Base-by-base conservation (phyloP, 1,140 invertebrate genomes). In the Lepidotrigona ventralis region DNA sequence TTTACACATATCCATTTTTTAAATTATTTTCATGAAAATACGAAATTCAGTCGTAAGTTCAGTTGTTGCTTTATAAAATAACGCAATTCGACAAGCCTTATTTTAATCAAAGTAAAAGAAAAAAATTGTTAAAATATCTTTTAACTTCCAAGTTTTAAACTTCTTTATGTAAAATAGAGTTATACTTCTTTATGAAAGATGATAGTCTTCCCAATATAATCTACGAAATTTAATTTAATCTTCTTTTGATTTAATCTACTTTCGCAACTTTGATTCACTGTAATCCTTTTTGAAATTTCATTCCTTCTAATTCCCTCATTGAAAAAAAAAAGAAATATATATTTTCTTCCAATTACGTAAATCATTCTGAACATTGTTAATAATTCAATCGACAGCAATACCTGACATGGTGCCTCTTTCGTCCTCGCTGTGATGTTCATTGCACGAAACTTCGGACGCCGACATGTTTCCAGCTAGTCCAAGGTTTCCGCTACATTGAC, bases 401-500 rank as follows among this genome's bases (percentile, higher is more conserved):
- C 93, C 92, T 94, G 92, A 93, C 91, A 93, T 92, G 64, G 89
- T 93, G 74, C 89, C 90, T 60, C 91, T 90, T 68, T 93, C 91
- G 64, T 93, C 90, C 21, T 93, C 92, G 29, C 85, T 93, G 26
- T 78, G 86, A 56, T 89, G 88, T n/a, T 92, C 89, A 29, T 81
- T 84, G 79, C 80, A 91, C 70, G 76, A 91, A 39, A 89, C 75
- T 21, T 90, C 89, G 81, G 95, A 95, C 71, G 94, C 94, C 6
- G 94, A 93, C 56, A 94, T 92, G 71, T 95, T 90, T n/a, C 93
- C 94, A 1, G 92, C 92, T 76, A 94, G 92, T 71, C 93, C 92
- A 53, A 94, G 92, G 89, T 94, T 93, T 56, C 93, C 94, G 91
- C 95, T 95, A 85, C 95, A 96, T 88, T 96, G 94, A 88, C 95